Evolutionary conservation across 2,113 vertebrate species (phyloP).

Genomic region (Syrrhaptes paradoxus): DNA sequence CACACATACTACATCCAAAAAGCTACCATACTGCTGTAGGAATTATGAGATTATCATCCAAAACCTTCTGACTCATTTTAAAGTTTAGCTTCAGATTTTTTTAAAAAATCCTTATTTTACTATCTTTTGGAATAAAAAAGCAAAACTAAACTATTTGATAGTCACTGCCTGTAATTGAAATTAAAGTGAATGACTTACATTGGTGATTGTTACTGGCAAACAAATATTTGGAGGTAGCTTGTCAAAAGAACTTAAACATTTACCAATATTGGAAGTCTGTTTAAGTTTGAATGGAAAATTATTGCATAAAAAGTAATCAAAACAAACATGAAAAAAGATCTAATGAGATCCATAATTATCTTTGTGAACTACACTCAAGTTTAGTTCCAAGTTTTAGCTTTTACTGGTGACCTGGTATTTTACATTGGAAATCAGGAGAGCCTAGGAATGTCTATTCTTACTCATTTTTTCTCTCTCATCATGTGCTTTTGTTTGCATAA

Average conservation of each 20-base stretch:
- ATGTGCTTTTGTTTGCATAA: constrained; percentile 77
- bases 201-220: neutral
- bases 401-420: neutral
- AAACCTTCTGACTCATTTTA: neutral
- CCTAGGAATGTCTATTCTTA: neutral
- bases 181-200: neutral
- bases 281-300: neutral
- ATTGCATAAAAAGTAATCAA: neutral
- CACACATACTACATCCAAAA: neutral
- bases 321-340: neutral
- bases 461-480: constrained; percentile 51
- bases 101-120: neutral
- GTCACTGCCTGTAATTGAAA: neutral
- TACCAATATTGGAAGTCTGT: neutral
- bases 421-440: neutral
- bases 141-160: neutral
- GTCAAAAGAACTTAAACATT: neutral
- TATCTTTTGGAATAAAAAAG: neutral
- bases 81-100: neutral
- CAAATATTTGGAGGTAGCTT: neutral
- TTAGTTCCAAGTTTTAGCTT: neutral
- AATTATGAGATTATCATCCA: neutral
- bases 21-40: neutral
- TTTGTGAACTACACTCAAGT: neutral
- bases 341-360: neutral